phyloP scores from a whole-genome alignment of 1,140 invertebrate species.

The Camponotus floridanus region DNA sequence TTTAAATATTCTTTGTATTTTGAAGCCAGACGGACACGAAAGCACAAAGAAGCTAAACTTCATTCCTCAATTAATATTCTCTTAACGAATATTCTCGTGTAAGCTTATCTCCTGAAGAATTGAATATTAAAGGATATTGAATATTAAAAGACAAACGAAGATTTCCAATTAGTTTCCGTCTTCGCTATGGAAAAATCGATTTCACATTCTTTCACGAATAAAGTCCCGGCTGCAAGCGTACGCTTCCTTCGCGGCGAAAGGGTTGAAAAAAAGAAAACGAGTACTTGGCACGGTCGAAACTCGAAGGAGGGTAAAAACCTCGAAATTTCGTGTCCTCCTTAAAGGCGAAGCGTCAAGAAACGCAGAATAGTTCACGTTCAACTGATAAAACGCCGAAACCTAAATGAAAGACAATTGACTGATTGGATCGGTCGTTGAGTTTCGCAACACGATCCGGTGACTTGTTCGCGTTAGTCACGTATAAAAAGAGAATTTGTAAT shows the following conservation, averaged over 20 bases:
- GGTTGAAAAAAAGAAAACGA: neutral
- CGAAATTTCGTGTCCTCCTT: conserved; percentile 65
- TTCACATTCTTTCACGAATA: conserved; percentile 40
- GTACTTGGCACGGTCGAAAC: conserved; percentile 19
- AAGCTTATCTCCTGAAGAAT: conserved; percentile 30
- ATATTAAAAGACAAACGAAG: conserved; percentile 44
- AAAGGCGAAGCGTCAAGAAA: conserved; percentile 1
- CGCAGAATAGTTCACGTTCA: conserved; percentile 32
- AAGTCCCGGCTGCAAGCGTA: neutral
- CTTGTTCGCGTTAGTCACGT: conserved; percentile 46
- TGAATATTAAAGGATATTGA: conserved; percentile 53
- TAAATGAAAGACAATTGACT: conserved; percentile 51
- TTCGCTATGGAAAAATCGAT: conserved; percentile 35
- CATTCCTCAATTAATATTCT: conserved; percentile 26
- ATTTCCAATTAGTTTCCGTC: conserved; percentile 17
- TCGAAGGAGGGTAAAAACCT: conserved; percentile 48
- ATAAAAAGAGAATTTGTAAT: conserved; percentile 63
- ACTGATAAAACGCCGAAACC: conserved; percentile 69
- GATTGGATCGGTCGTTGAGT: conserved; percentile 46
- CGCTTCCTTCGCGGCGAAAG: neutral
- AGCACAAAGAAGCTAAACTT: neutral
- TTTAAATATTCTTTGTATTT: neutral
- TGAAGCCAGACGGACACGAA: neutral
- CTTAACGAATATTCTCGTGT: conserved; percentile 6
- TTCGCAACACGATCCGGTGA: conserved; percentile 34